Evolutionary conservation across 2,888 invertebrate species (phyloP).

Genomic region (Drosophila dives): DNA sequence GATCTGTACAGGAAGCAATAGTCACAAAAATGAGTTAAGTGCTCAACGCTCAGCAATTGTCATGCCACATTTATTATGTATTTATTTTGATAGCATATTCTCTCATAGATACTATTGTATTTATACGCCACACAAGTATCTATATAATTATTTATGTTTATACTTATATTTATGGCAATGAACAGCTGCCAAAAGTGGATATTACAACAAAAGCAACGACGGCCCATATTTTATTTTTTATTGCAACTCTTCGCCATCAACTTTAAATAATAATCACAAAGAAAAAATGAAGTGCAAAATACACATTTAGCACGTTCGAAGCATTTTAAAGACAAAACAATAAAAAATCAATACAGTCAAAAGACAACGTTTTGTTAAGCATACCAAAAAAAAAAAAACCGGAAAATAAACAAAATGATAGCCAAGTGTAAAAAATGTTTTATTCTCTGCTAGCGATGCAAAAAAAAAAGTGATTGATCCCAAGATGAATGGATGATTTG

Average conservation of each 20-base stretch:
- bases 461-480: slow-evolving; percentile 21
- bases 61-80: slow-evolving; percentile 27
- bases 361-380: slow-evolving; percentile 40
- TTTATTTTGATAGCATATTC: slow-evolving; percentile 33
- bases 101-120: slow-evolving; percentile 28
- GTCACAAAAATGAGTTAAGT: slow-evolving; percentile 41
- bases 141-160: slow-evolving; percentile 23
- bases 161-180: background rate
- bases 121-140: slow-evolving; percentile 14
- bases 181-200: slow-evolving; percentile 33
- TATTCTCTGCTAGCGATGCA: slow-evolving; percentile 14
- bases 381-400: slow-evolving; percentile 17
- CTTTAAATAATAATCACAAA: slow-evolving; percentile 49
- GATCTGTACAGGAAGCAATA: slow-evolving; percentile 61
- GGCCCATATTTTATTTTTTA: slow-evolving; percentile 44
- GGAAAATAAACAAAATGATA: slow-evolving; percentile 21
- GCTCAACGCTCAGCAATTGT: slow-evolving; percentile 31
- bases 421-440: slow-evolving; percentile 26
- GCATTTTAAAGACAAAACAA: slow-evolving; percentile 45
- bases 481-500: background rate
- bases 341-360: slow-evolving; percentile 42
- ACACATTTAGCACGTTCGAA: slow-evolving; percentile 62
- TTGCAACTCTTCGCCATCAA: slow-evolving; percentile 47
- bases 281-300: slow-evolving; percentile 49
- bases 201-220: slow-evolving; percentile 16